phyloP scores from a whole-genome alignment of 2,113 vertebrate genomes.

The Microcebus tavaratra region DNA sequence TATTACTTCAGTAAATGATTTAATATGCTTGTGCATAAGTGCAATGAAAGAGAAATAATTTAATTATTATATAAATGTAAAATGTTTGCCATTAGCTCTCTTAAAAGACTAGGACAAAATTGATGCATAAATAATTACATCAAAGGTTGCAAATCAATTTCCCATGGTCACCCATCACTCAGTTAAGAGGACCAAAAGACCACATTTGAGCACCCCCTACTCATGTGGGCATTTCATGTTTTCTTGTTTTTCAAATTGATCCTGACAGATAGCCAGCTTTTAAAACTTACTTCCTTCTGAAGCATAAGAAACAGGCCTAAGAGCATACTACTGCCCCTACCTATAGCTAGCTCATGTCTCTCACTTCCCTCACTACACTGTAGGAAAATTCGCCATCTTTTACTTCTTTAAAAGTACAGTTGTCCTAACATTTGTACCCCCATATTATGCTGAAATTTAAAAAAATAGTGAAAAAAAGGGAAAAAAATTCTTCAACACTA shows the following conservation, averaged over 20 bases:
- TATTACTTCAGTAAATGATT: conserved; percentile 50
- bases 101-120: neutral
- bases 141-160: conserved; percentile 50
- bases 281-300: neutral
- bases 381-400: neutral
- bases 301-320: neutral
- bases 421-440: neutral
- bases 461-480: too few relatives aligned
- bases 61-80: conserved; percentile 9
- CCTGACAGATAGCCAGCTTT: conserved; percentile 44
- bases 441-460: too few relatives aligned
- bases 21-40: conserved; percentile 48
- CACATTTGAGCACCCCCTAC: neutral
- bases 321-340: neutral
- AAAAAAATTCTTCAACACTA: too few relatives aligned
- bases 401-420: neutral
- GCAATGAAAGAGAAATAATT: conserved; percentile 63
- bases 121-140: conserved; percentile 57
- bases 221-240: neutral
- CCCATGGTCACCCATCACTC: neutral
- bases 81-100: conserved; percentile 30
- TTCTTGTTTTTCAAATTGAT: conserved; percentile 34
- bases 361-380: neutral
- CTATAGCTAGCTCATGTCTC: neutral
- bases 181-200: neutral